Percentiles rank a stretch among this genome's conserved stretches.
phyloP scores from a whole-genome alignment of 2,888 invertebrate genomes.

The Altica lythri region DNA sequence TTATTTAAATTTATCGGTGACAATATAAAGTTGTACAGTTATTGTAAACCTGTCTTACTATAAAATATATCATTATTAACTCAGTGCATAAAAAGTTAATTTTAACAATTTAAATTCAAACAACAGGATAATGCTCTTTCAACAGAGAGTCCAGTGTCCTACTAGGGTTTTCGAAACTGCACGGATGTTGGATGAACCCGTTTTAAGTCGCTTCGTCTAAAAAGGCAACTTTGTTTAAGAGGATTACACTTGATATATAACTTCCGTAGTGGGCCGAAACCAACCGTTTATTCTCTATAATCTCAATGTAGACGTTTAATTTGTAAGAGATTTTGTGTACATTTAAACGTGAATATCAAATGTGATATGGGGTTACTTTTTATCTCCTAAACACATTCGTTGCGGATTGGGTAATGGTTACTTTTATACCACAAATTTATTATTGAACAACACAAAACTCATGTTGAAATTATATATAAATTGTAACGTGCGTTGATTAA shows the following conservation, averaged over 20 bases:
- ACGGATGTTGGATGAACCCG: slow-evolving; percentile 36
- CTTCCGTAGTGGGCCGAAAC: slow-evolving; percentile 46
- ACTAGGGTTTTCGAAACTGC: slow-evolving; percentile 1
- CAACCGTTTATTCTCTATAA: slow-evolving; percentile 38
- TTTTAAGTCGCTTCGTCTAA: slow-evolving; percentile 52
- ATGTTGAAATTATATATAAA: too few species aligned
- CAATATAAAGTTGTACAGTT: too few species aligned
- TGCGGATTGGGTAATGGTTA: too few species aligned
- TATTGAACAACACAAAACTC: too few species aligned
- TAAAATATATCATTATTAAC: not conserved
- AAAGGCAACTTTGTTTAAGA: slow-evolving; percentile 54
- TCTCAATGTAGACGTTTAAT: slow-evolving; percentile 50
- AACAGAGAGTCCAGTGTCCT: slow-evolving; percentile 43
- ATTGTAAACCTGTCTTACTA: too few species aligned
- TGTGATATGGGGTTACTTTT: slow-evolving; percentile 22
- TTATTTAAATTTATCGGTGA: too few species aligned
- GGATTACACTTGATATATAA: slow-evolving; percentile 55
- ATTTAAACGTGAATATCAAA: slow-evolving; percentile 31
- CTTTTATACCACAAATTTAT: too few species aligned
- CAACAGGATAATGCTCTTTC: slow-evolving; percentile 34
- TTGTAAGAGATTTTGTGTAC: slow-evolving; percentile 45
- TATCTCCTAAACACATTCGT: slow-evolving; percentile 30
- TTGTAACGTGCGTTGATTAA: too few species aligned
- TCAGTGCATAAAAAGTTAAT: slow-evolving; percentile 32
- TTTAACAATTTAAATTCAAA: slow-evolving; percentile 45